A percentile compares a stretch with the other conserved stretches of the same genome.
Conservation (phyloP, 2,113 vertebrate genomes). For the Muntiacus reevesi region DNA sequence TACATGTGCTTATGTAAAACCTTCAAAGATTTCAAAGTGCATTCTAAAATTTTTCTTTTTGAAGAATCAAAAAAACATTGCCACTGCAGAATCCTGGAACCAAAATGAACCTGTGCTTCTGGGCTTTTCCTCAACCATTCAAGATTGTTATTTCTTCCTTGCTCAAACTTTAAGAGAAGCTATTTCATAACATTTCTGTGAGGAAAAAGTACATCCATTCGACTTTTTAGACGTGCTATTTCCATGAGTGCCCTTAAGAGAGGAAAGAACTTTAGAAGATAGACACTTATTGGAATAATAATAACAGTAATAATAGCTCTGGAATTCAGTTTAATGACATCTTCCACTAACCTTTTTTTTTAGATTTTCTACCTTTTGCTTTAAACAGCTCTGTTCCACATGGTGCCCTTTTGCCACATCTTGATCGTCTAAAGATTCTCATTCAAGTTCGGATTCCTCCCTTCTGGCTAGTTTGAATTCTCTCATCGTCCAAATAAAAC, state of each 20-base stretch:
- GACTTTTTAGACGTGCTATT: background rate
- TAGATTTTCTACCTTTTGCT: background rate
- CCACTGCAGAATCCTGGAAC: background rate
- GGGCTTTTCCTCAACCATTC: background rate
- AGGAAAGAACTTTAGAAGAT: background rate
- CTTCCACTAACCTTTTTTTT: background rate
- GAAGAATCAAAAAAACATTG: background rate
- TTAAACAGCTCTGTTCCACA: background rate
- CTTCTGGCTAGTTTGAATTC: background rate
- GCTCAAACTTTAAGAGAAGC: background rate
- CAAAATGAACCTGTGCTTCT: background rate
- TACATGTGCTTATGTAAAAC: background rate
- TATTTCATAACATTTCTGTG: background rate
- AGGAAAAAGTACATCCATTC: background rate
- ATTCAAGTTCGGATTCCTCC: background rate
- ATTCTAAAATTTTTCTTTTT: background rate
- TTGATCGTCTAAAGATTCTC: background rate
- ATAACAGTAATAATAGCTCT: background rate
- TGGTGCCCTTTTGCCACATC: background rate
- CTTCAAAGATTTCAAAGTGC: conserved; percentile 12
- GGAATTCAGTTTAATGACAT: background rate
- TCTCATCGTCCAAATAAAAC: background rate
- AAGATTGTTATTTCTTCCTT: background rate
- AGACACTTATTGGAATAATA: background rate
- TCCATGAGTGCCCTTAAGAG: background rate